phyloP scores from a whole-genome alignment of 2,113 vertebrate species.

The Gopherus flavomarginatus region DNA sequence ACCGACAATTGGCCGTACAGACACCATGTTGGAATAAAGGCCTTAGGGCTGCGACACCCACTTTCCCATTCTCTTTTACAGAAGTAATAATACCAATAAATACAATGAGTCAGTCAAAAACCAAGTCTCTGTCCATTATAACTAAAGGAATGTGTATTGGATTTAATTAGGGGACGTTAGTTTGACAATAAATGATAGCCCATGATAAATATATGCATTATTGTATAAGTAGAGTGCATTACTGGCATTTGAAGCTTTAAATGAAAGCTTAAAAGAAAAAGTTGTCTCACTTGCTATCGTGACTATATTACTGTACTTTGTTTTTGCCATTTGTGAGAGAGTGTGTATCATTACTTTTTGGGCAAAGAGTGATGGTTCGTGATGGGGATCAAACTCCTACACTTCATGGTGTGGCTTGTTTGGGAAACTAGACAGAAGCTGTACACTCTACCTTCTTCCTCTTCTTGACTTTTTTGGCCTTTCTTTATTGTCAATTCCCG shows the following conservation, averaged over 20 bases:
- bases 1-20: too few species aligned
- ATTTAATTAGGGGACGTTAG: conserved; percentile 67
- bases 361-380: not conserved
- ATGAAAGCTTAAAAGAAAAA: not conserved
- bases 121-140: conserved; percentile 66
- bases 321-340: not conserved
- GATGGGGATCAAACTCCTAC: not conserved
- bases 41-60: not conserved
- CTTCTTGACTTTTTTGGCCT: not conserved
- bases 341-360: not conserved
- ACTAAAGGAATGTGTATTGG: conserved; percentile 63
- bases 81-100: conserved; percentile 59
- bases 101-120: conserved; percentile 36
- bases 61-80: conserved; percentile 45
- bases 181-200: conserved; percentile 68
- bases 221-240: not conserved
- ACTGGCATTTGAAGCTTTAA: not conserved
- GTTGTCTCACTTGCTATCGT: not conserved
- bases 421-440: not conserved
- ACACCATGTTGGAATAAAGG: too few species aligned
- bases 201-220: conserved; percentile 52
- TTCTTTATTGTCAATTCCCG: not conserved
- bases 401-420: not conserved
- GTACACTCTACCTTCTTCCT: fast-evolving
- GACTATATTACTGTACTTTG: fast-evolving